Percentiles rank a stretch among this genome's conserved stretches.
Conservation (phyloP, 2,888 invertebrate genomes). For the Metalampra italica region DNA sequence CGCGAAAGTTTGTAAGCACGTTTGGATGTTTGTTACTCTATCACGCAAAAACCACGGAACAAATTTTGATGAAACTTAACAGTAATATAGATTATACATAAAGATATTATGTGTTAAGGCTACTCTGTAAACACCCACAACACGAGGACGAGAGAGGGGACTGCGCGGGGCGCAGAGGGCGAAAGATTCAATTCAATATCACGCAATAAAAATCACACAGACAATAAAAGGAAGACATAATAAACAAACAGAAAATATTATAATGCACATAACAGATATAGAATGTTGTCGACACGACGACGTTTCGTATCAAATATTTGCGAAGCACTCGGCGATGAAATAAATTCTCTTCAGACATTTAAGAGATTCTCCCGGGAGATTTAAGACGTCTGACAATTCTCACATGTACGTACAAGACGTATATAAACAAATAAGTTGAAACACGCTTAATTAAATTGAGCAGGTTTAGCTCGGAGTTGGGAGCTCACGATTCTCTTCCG, state of each 20-base stretch:
- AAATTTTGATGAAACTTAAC: too few species aligned
- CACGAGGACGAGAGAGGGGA: too few species aligned
- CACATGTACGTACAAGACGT: not conserved
- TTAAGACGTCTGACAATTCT: slow-evolving; percentile 2
- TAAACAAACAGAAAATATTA: slow-evolving; percentile 4
- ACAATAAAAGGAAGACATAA: slow-evolving; percentile 1
- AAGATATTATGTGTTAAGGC: too few species aligned
- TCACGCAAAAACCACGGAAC: too few species aligned
- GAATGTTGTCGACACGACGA: not conserved
- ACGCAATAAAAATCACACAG: not conserved
- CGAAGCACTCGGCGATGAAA: slow-evolving; percentile 1
- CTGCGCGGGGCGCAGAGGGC: too few species aligned
- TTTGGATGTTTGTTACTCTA: too few species aligned
- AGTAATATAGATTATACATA: too few species aligned
- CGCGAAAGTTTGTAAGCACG: too few species aligned
- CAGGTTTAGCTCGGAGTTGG: not conserved
- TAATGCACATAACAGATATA: not conserved
- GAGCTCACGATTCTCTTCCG: not conserved
- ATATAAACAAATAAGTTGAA: slow-evolving; percentile 4
- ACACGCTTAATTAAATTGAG: slow-evolving; percentile 6
- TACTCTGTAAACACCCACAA: too few species aligned
- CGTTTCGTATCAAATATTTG: slow-evolving; percentile 8
- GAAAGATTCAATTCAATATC: too few species aligned
- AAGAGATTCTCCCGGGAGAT: not conserved
- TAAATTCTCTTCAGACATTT: not conserved